Percentiles rank a stretch among this genome's conserved stretches.
These are phyloP conservation scores for Drosophila bunnanda DNA, from an alignment of 2,888 invertebrate genomes.

Conservation along the genomic window DNA sequence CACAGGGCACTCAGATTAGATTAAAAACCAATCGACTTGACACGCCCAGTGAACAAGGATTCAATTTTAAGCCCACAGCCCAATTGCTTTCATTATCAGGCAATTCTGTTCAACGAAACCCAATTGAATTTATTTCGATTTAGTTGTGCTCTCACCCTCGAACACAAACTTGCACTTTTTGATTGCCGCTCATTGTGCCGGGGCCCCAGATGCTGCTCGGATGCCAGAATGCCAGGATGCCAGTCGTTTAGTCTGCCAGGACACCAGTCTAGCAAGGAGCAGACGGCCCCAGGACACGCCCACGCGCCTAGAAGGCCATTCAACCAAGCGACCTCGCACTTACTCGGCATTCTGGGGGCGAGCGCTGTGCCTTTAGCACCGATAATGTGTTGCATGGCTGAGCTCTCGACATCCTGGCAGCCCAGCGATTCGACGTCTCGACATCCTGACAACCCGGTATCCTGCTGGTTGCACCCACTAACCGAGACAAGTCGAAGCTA, in stretches of 20 bases:
- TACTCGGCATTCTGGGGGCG: background rate
- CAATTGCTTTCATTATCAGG: slow-evolving; percentile 38
- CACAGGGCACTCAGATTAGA: background rate
- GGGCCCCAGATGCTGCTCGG: slow-evolving; percentile 21
- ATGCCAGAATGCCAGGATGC: background rate
- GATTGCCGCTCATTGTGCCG: slow-evolving; percentile 43
- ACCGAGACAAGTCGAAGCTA: background rate
- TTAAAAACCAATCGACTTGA: slow-evolving; percentile 22
- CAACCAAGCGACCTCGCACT: slow-evolving; percentile 8
- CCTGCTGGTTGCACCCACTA: slow-evolving; percentile 21
- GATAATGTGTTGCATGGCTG: slow-evolving; percentile 25
- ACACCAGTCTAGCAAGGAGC: slow-evolving; percentile 17
- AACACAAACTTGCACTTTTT: slow-evolving; percentile 36
- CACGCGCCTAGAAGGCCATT: slow-evolving; percentile 18
- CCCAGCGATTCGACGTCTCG: slow-evolving; percentile 1
- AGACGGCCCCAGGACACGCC: slow-evolving; percentile 35
- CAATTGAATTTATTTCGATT: slow-evolving; percentile 38
- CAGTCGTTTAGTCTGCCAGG: slow-evolving; percentile 9
- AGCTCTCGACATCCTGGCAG: slow-evolving; percentile 28
- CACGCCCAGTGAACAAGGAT: slow-evolving; percentile 7
- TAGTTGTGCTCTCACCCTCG: slow-evolving; percentile 4
- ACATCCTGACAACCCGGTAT: slow-evolving; percentile 17
- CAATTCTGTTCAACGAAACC: slow-evolving; percentile 25
- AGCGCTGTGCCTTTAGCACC: slow-evolving; percentile 1
- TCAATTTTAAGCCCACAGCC: slow-evolving; percentile 22